A percentile compares a stretch with the other conserved stretches of the same genome.
phyloP scores from a whole-genome alignment of 2,113 vertebrate genomes.

The Sialia sialis region DNA sequence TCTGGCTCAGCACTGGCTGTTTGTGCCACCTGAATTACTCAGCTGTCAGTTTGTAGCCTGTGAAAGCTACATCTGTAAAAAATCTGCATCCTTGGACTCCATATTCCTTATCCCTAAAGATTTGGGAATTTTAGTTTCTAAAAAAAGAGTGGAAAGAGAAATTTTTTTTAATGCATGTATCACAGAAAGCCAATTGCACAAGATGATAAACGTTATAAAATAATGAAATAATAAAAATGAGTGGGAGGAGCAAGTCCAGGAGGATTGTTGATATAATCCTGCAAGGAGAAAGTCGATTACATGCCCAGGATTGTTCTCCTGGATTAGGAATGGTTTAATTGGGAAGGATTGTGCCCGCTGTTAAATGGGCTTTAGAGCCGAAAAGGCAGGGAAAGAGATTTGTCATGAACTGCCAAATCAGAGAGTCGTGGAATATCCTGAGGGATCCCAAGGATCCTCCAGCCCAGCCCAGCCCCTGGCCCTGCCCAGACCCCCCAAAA shows the following conservation, averaged over 20 bases:
- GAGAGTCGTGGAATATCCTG: neutral
- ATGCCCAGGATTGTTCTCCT: neutral
- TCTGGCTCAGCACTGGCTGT: neutral
- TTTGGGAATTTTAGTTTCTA: neutral
- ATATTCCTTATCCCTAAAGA: neutral
- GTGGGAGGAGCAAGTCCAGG: neutral
- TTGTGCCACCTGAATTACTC: neutral
- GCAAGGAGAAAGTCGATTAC: neutral
- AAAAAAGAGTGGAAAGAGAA: fast-evolving
- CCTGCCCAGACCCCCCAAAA: neutral
- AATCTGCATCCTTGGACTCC: neutral
- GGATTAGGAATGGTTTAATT: neutral
- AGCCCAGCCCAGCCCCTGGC: fast-evolving
- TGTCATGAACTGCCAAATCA: fast-evolving
- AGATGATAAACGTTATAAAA: neutral
- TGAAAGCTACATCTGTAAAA: neutral
- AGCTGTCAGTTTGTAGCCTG: neutral
- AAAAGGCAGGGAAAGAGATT: neutral
- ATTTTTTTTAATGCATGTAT: neutral
- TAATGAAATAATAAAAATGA: neutral
- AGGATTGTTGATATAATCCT: neutral
- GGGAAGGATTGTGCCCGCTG: neutral
- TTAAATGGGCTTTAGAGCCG: neutral
- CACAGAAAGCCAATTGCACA: neutral
- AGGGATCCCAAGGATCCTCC: neutral